A percentile compares a stretch with the other conserved stretches of the same genome.
Conservation (phyloP, 2,888 invertebrate genomes). For the Helleia helle region DNA sequence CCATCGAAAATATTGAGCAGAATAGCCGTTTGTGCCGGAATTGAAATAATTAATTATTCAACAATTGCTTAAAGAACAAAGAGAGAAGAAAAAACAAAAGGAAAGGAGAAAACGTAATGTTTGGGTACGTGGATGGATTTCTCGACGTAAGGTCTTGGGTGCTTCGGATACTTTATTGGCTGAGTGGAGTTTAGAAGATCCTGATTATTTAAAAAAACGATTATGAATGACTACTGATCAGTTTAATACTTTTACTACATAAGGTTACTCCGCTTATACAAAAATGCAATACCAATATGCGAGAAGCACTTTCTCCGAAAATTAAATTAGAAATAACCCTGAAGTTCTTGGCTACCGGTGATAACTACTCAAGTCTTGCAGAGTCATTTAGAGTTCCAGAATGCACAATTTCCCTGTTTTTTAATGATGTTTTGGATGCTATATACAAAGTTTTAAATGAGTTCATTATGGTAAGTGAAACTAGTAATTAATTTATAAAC, state of each 20-base stretch:
- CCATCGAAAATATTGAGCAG: slow-evolving; percentile 23
- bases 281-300: slow-evolving; percentile 26
- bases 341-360: no score
- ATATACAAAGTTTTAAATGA: no score
- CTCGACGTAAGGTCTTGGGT: slow-evolving; percentile 24
- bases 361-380: no score
- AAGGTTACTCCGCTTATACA: slow-evolving; percentile 26
- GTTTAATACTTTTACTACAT: slow-evolving; percentile 26
- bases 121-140: slow-evolving; percentile 27
- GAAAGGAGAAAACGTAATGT: slow-evolving; percentile 25
- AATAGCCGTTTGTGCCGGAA: slow-evolving; percentile 18
- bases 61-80: slow-evolving; percentile 25
- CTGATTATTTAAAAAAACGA: slow-evolving; percentile 27
- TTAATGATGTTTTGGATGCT: no score
- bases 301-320: slow-evolving; percentile 25
- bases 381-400: no score
- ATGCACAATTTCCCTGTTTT: no score
- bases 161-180: slow-evolving; percentile 24
- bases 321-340: no score
- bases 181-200: slow-evolving; percentile 25
- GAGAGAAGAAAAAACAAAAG: slow-evolving; percentile 25
- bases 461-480: no score
- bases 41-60: slow-evolving; percentile 20
- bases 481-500: no score
- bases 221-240: slow-evolving; percentile 27